These are phyloP conservation scores for Pentamera pediparva DNA, from an alignment of 53 echinoderm and acorn worm species.

Conservation along the genomic window DNA sequence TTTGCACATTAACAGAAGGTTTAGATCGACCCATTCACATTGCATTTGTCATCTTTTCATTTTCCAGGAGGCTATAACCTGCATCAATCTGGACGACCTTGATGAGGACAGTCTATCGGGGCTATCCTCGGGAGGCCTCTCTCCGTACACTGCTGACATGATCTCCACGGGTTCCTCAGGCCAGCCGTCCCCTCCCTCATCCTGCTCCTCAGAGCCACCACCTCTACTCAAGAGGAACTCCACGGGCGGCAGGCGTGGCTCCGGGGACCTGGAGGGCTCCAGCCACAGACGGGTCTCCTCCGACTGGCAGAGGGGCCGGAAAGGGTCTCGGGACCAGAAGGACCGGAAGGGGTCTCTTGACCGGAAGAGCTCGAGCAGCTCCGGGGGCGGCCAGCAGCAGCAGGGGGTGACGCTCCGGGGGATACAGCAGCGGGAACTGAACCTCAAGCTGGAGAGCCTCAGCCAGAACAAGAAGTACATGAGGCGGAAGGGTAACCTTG, in stretches of 20 bases:
- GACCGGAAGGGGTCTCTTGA: not conserved
- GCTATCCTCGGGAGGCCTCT: conserved; percentile 1
- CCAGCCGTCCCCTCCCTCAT: not conserved
- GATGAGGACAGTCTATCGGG: conserved; percentile 17
- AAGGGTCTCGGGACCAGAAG: no score
- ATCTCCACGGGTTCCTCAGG: not conserved
- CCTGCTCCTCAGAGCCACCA: no score
- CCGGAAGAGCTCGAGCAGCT: not conserved
- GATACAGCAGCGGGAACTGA: not conserved
- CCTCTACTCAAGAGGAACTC: no score
- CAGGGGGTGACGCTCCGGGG: not conserved
- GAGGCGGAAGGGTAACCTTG: not conserved
- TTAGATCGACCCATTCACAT: no score
- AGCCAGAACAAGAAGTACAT: not conserved
- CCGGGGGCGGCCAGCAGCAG: no score
- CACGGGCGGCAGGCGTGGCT: no score
- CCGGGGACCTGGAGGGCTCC: not conserved
- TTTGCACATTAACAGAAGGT: no score
- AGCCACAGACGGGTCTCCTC: not conserved
- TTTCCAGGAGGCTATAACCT: conserved; percentile 19
- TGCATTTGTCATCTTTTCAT: no score
- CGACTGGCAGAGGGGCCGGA: not conserved
- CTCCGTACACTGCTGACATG: conserved; percentile 3
- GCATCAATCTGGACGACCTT: conserved; percentile 27
- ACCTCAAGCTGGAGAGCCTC: conserved; percentile 8